A percentile compares a stretch with the other conserved stretches of the same genome.
These are phyloP conservation scores for Scylla paramamosain DNA, from an alignment of 1,140 invertebrate genomes.

Conservation along the genomic window DNA sequence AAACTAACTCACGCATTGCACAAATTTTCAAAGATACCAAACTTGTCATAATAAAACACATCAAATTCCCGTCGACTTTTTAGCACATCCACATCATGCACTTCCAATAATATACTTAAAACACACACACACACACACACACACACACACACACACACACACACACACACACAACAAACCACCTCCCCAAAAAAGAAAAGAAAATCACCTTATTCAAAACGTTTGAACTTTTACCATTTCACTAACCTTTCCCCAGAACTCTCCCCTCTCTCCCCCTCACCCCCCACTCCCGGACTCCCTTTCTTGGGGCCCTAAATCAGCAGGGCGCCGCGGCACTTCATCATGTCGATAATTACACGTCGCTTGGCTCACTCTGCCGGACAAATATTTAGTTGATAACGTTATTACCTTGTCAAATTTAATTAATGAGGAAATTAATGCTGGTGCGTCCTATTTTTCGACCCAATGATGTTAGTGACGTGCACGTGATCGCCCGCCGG, in stretches of 20 bases:
- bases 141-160: no score
- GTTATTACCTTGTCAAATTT: conserved; percentile 56
- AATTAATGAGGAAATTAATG: conserved; percentile 53
- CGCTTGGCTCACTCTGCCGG: background rate
- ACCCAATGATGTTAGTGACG: background rate
- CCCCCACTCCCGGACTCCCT: background rate
- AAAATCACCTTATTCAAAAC: no score
- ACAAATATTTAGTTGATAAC: conserved; percentile 40
- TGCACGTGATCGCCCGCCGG: background rate
- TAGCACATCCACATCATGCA: no score
- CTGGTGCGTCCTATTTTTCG: background rate
- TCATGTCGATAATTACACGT: background rate
- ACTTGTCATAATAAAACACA: no score
- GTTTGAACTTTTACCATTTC: no score
- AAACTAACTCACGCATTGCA: no score
- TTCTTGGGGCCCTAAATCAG: background rate
- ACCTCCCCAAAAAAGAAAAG: no score
- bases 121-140: no score
- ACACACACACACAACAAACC: no score
- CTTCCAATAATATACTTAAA: no score
- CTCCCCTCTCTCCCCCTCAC: background rate
- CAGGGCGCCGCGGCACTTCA: background rate
- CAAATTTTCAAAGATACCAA: no score
- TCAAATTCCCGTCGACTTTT: no score
- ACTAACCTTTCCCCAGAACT: background rate